These are phyloP conservation scores for Pogonognathellus flavescens DNA, from an alignment of 1,140 invertebrate species.

Conservation along the genomic window DNA sequence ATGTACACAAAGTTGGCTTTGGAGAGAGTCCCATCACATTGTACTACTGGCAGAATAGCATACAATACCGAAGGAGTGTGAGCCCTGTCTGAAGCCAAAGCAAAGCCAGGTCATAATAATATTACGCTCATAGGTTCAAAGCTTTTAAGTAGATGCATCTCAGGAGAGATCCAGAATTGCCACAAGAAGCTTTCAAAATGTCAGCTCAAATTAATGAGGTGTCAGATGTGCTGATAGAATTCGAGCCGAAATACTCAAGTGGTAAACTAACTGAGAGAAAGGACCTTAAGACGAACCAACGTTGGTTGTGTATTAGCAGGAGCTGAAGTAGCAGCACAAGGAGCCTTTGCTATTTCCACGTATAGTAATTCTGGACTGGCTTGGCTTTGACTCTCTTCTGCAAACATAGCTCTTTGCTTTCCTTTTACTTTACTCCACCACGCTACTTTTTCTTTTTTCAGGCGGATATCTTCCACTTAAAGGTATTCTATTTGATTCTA, in stretches of 20 bases:
- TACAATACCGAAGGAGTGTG: slow-evolving; percentile 34
- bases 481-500: slow-evolving; percentile 47
- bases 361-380: not conserved
- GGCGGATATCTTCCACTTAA: slow-evolving; percentile 43
- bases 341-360: no score
- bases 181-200: slow-evolving; percentile 65
- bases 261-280: slow-evolving; percentile 49
- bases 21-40: slow-evolving; percentile 49
- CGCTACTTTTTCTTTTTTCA: slow-evolving; percentile 18
- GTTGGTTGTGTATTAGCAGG: not conserved
- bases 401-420: slow-evolving; percentile 22
- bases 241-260: slow-evolving; percentile 58
- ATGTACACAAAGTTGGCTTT: slow-evolving; percentile 50
- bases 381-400: slow-evolving; percentile 3
- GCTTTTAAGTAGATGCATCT: slow-evolving; percentile 65
- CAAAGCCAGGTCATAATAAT: slow-evolving; percentile 59
- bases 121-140: slow-evolving; percentile 60
- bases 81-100: slow-evolving; percentile 37
- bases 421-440: not conserved
- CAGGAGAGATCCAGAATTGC: slow-evolving; percentile 62
- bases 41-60: slow-evolving; percentile 15
- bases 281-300: slow-evolving; percentile 10
- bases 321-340: no score
- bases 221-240: slow-evolving; percentile 64
- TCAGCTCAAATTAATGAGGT: slow-evolving; percentile 64